Evolutionary conservation across 1,140 invertebrate genomes (phyloP), one percentile per base, ranked within the genome.

Genomic region (Procambarus clarkii): DNA sequence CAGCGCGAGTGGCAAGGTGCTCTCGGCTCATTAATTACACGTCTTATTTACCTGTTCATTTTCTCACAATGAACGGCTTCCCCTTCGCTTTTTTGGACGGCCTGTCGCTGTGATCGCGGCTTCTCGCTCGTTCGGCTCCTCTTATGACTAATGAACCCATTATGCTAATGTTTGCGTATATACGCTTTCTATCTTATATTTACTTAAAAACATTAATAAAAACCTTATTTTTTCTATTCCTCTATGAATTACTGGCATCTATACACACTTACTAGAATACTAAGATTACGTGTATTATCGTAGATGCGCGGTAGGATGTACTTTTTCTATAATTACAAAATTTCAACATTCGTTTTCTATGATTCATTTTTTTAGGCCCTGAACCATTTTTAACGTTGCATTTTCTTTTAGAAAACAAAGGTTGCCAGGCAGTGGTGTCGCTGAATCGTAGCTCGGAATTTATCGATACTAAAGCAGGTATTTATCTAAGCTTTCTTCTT

Each of bases 291-390:
- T 34, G 21, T 58, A 81, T 50, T 21, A 54, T 50, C 21, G 18
- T 54, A 54, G 24, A 60, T 8, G 71, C 24, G 69, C 50, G 21
- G 48, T 76, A 8, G 34, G 60, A 46, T 24, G 79, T 58, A 46
- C 78, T 89, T 81, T 89, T 83, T 89, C 78, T 89, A 76, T 82
- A 82, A 82, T 82, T 82, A 82, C 87, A 89, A 89, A 89, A 89
- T 89, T 82, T 89, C 87, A 82, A 89, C 87, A 89, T 89, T 89
- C 87, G 87, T 89, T 89, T 89, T 89, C 87, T 89, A 89, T 89
- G 87, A 89, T 82, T 89, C 87, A 89, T 89, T 89, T 89, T 89
- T 64, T 64, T 74, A 3, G 21, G 79, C 58, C 79, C 87, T 50
- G 87, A 50, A 89, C 79, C 87, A 89, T 89, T 89, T 89, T 89